Evolutionary conservation across 2,113 vertebrate genomes (phyloP).

Genomic region (Acanthisitta chloris): DNA sequence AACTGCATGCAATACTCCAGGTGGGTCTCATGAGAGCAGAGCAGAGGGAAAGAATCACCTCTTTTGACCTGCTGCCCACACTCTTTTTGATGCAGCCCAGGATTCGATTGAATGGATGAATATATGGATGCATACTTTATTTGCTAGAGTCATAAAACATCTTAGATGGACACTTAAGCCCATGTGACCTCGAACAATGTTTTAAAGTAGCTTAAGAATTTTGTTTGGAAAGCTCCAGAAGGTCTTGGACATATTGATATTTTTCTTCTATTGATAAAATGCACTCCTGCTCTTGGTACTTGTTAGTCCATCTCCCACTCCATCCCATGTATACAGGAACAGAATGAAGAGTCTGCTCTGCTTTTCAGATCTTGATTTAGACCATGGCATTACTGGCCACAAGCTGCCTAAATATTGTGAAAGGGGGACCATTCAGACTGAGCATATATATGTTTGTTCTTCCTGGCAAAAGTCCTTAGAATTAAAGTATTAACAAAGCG

Average conservation of each 20-base stretch:
- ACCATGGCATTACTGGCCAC: background rate
- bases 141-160: background rate
- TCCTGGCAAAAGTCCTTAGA: background rate
- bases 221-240: background rate
- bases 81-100: too few species aligned
- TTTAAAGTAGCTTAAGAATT: background rate
- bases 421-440: background rate
- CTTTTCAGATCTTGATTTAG: background rate
- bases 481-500: background rate
- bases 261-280: background rate
- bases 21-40: too few species aligned
- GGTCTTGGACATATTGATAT: background rate
- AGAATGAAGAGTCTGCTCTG: background rate
- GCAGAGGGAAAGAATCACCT: too few species aligned
- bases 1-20: too few species aligned
- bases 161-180: background rate
- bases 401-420: background rate
- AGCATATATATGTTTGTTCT: background rate
- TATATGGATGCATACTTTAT: accelerated
- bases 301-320: background rate
- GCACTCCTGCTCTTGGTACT: background rate
- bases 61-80: too few species aligned
- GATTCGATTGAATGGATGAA: too few species aligned
- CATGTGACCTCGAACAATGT: background rate
- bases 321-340: background rate